A percentile compares a stretch with the other conserved stretches of the same genome.
phyloP scores from a whole-genome alignment of 2,113 vertebrate species.

The Rhizomys pruinosus region DNA sequence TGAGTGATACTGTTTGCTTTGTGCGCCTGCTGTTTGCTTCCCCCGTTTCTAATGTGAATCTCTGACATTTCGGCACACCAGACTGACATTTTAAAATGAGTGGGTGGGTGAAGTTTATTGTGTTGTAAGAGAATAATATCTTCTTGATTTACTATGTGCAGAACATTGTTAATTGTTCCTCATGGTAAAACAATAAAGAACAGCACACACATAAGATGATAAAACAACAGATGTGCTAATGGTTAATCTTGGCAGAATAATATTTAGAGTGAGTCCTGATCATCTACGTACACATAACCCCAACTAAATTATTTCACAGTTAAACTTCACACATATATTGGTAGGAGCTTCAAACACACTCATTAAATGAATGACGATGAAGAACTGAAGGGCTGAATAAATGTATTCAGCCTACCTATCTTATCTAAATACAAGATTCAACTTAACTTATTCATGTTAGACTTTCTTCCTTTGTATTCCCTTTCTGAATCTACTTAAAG shows the following conservation, averaged over 20 bases:
- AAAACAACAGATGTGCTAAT: neutral
- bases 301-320: neutral
- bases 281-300: neutral
- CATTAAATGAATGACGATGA: neutral
- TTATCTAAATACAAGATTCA: neutral
- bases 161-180: constrained; percentile 39
- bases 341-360: too few species aligned
- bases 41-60: neutral
- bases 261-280: neutral
- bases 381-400: neutral
- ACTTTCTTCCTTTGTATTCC: neutral
- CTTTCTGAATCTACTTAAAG: neutral
- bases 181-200: constrained; percentile 4
- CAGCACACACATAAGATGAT: neutral
- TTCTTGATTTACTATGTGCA: constrained; percentile 27
- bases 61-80: constrained; percentile 40
- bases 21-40: neutral
- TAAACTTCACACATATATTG: too few species aligned
- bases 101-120: neutral
- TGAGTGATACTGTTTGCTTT: neutral
- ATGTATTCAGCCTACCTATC: neutral
- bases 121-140: neutral
- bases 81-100: constrained; percentile 42
- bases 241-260: neutral
- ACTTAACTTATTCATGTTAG: neutral